phyloP scores from a whole-genome alignment of 2,888 invertebrate species.

The Diachrysia chrysitis region DNA sequence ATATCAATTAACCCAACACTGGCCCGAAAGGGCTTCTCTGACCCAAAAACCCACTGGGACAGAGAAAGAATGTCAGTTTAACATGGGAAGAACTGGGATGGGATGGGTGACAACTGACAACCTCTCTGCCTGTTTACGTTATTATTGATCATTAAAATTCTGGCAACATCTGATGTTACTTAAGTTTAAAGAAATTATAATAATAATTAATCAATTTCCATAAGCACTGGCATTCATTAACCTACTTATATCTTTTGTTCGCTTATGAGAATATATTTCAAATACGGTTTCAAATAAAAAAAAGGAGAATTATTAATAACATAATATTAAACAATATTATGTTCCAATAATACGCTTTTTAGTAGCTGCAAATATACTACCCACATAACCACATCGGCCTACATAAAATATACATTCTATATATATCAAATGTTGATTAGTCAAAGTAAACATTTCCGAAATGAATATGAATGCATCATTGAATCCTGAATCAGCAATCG shows the following conservation, averaged over 20 bases:
- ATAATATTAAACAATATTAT: too few species aligned
- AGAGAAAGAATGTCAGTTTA: not conserved
- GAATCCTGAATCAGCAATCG: slow-evolving; percentile 51
- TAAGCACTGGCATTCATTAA: too few species aligned
- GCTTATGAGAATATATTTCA: too few species aligned
- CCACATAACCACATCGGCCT: too few species aligned
- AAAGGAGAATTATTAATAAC: too few species aligned
- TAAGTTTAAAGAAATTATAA: not conserved
- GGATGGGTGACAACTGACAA: not conserved
- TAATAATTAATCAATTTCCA: too few species aligned
- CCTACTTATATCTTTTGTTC: too few species aligned
- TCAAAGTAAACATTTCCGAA: not conserved
- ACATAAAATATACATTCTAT: not conserved
- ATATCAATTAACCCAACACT: slow-evolving; percentile 4
- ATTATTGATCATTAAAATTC: slow-evolving; percentile 1
- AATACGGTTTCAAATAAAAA: too few species aligned
- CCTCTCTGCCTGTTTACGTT: not conserved
- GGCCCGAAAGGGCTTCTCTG: not conserved
- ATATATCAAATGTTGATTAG: not conserved
- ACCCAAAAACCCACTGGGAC: slow-evolving; percentile 4
- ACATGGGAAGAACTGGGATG: slow-evolving; percentile 2
- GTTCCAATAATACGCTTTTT: too few species aligned
- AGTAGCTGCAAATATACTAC: too few species aligned
- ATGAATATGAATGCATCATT: slow-evolving; percentile 38
- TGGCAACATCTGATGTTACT: not conserved